phyloP scores from a whole-genome alignment of 1,140 invertebrate species.

The Drosophila bocqueti region DNA sequence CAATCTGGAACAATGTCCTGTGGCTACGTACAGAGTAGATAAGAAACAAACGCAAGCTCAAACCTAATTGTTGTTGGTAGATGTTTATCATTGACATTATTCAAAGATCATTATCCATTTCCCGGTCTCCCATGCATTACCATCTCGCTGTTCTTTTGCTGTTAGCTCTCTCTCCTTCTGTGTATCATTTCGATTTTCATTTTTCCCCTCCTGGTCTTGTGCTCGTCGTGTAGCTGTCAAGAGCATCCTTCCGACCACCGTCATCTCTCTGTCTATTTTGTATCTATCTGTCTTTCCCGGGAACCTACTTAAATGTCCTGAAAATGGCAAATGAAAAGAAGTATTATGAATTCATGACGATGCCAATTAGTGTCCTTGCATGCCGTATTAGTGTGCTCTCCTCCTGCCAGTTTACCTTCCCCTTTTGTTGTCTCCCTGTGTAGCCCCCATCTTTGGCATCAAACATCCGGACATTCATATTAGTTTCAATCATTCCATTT shows the following conservation, averaged over 20 bases:
- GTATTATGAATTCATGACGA: slow-evolving; percentile 20
- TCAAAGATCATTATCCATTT: slow-evolving; percentile 40
- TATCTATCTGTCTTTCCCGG: slow-evolving; percentile 12
- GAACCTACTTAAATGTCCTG: background rate
- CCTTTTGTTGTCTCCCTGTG: slow-evolving; percentile 14
- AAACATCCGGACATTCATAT: slow-evolving; percentile 51
- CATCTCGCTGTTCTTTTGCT: slow-evolving; percentile 68
- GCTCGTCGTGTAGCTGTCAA: slow-evolving; percentile 34
- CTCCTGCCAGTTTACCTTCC: slow-evolving; percentile 10
- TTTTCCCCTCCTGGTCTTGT: slow-evolving; percentile 26
- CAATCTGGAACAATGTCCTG: slow-evolving; percentile 57
- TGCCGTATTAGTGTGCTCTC: slow-evolving; percentile 38
- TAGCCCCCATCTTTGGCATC: slow-evolving; percentile 37
- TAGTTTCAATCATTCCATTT: slow-evolving; percentile 42
- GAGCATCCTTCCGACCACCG: slow-evolving; percentile 7
- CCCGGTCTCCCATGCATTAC: slow-evolving; percentile 3
- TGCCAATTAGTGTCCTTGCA: slow-evolving; percentile 39
- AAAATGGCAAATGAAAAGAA: slow-evolving; percentile 20
- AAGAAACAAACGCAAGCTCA: slow-evolving; percentile 41
- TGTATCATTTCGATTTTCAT: slow-evolving; percentile 20
- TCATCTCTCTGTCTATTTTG: slow-evolving; percentile 8
- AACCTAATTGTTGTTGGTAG: slow-evolving; percentile 75
- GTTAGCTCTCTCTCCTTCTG: slow-evolving; percentile 54
- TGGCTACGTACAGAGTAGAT: slow-evolving; percentile 71
- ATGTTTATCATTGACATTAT: slow-evolving; percentile 69